Percentiles rank a stretch among this genome's conserved stretches.
Conservation (phyloP, 2,113 vertebrate genomes). For the Hemiscyllium ocellatum region DNA sequence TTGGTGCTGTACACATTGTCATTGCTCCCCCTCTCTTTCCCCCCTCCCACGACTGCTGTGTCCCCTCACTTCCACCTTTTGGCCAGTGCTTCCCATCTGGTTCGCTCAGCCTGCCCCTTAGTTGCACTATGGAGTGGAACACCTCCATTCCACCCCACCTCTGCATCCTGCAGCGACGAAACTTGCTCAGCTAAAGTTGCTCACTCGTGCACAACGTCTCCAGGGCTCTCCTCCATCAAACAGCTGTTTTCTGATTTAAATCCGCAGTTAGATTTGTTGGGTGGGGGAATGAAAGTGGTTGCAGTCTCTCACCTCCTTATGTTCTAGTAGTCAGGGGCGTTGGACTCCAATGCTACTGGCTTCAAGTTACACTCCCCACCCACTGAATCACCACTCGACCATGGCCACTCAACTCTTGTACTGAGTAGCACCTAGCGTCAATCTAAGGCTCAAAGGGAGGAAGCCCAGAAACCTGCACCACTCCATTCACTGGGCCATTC, state of each 20-base stretch:
- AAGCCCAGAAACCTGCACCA: neutral
- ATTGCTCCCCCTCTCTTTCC: slow-evolving; percentile 46
- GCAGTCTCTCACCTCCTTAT: neutral
- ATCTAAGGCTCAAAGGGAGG: neutral
- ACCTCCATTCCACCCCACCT: too few species aligned
- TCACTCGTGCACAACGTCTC: neutral
- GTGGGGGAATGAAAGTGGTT: neutral
- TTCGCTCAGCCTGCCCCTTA: accelerated
- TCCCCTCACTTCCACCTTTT: slow-evolving; percentile 47
- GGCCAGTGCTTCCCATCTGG: slow-evolving; percentile 41
- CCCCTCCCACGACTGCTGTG: slow-evolving; percentile 43
- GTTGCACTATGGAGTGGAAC: neutral
- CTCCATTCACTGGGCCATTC: neutral
- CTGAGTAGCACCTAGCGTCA: neutral
- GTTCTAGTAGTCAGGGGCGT: neutral
- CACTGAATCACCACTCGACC: neutral
- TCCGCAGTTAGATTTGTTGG: neutral
- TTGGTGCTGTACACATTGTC: slow-evolving; percentile 49
- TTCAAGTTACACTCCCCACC: neutral
- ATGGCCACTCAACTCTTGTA: neutral
- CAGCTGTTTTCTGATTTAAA: slow-evolving; percentile 14
- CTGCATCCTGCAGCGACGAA: too few species aligned
- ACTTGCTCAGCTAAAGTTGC: neutral
- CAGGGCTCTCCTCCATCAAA: neutral
- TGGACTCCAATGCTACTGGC: neutral